phyloP scores from a whole-genome alignment of 1,140 invertebrate species.

The Zophobas atratus region DNA sequence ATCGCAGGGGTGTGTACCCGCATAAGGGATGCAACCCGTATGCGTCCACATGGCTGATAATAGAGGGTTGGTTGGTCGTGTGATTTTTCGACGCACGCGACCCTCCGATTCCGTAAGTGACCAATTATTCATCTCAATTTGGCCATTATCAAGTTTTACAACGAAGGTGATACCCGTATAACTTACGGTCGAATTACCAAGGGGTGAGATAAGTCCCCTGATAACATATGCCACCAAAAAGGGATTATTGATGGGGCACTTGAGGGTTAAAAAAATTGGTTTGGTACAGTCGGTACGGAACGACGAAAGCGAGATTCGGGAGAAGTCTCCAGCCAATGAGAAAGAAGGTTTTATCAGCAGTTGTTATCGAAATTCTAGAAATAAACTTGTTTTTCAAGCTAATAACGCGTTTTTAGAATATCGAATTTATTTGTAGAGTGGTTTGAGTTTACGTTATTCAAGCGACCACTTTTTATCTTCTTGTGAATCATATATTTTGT shows the following conservation, averaged over 20 bases:
- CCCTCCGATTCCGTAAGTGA: constrained; percentile 33
- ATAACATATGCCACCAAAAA: constrained; percentile 10
- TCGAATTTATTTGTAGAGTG: constrained; percentile 35
- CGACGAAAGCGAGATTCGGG: constrained; percentile 1
- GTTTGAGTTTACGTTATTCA: constrained; percentile 26
- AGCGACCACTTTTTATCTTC: constrained; percentile 21
- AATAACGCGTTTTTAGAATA: constrained; percentile 38
- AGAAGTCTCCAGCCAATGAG: constrained; percentile 12
- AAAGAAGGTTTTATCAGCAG: constrained; percentile 15
- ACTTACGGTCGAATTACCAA: constrained; percentile 33
- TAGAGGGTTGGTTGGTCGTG: constrained; percentile 20
- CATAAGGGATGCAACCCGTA: constrained; percentile 37
- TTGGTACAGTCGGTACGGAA: not conserved
- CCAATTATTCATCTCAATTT: constrained; percentile 41
- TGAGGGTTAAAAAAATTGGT: constrained; percentile 22
- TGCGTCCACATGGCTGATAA: constrained; percentile 16
- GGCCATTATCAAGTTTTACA: not conserved
- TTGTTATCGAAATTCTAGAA: constrained; percentile 36
- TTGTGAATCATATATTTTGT: constrained; percentile 23
- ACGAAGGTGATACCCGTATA: constrained; percentile 41
- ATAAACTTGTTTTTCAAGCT: constrained; percentile 43
- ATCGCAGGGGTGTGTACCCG: constrained; percentile 26
- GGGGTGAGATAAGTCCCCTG: constrained; percentile 26
- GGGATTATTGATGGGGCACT: constrained; percentile 17
- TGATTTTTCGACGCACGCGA: constrained; percentile 32